Conservation (phyloP, 1,140 invertebrate species). For the Nomia melanderi region DNA sequence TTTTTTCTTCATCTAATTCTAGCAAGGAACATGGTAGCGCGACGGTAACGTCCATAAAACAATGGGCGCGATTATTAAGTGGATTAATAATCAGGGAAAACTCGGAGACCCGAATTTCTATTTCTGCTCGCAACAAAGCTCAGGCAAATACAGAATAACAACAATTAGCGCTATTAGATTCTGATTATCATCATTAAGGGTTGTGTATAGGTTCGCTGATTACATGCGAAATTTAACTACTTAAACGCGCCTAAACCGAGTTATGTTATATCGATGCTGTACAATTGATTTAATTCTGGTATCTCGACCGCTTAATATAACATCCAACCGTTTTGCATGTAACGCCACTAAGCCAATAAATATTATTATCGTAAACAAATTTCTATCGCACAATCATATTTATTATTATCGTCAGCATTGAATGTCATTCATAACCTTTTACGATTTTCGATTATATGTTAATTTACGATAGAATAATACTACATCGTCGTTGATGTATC, state of each 20-base stretch:
- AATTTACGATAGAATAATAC: too few relatives aligned
- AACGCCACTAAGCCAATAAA: too few relatives aligned
- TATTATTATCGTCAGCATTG: too few relatives aligned
- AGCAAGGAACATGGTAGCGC: not conserved
- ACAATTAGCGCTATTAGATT: slow-evolving; percentile 33
- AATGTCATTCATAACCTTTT: too few relatives aligned
- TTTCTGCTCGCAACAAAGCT: not conserved
- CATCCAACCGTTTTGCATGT: not conserved
- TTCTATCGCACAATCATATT: too few relatives aligned
- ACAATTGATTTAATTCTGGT: slow-evolving; percentile 7
- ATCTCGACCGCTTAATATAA: not conserved
- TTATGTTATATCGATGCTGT: not conserved
- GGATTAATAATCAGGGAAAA: slow-evolving; percentile 1
- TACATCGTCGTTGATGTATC: too few relatives aligned
- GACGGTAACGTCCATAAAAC: not conserved
- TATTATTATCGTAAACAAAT: too few relatives aligned
- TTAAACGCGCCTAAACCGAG: slow-evolving; percentile 24
- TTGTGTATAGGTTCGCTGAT: slow-evolving; percentile 13
- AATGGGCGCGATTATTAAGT: not conserved
- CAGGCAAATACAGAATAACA: slow-evolving; percentile 10
- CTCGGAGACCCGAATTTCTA: not conserved
- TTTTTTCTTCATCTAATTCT: too few relatives aligned
- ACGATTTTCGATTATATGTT: too few relatives aligned
- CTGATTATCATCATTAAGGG: slow-evolving; percentile 39
- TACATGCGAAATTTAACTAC: slow-evolving; percentile 18